Evolutionary conservation across 2,797 vertebrate genomes (phyloP).

Genomic region (Danio tinwini): DNA sequence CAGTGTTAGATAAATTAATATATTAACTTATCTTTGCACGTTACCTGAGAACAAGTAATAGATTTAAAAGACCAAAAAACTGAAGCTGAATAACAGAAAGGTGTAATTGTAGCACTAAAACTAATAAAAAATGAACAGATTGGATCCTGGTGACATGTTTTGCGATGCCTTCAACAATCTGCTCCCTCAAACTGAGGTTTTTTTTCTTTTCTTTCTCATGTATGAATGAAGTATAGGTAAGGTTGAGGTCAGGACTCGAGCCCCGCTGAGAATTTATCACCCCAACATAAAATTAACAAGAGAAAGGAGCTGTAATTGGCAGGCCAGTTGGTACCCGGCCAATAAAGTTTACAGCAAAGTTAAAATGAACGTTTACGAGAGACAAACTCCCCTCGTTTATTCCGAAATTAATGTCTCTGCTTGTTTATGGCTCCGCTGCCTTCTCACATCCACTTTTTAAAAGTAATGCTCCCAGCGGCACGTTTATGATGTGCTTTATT

Average conservation of each 20-base stretch:
- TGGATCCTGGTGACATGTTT: neutral
- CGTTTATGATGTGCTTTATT: constrained; percentile 57
- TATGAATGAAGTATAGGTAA: constrained; percentile 47
- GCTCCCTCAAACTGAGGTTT: neutral
- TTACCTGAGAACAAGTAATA: too few relatives aligned
- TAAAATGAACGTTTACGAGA: constrained; percentile 71
- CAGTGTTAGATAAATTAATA: too few relatives aligned
- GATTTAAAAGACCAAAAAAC: too few relatives aligned
- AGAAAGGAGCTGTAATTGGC: constrained; percentile 74
- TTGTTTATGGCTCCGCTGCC: constrained; percentile 50
- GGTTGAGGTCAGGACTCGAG: constrained; percentile 54
- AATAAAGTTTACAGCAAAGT: constrained; percentile 84
- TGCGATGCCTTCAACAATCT: neutral
- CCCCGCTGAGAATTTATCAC: constrained; percentile 83
- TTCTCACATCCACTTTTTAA: constrained; percentile 53
- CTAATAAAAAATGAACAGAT: neutral
- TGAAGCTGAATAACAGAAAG: too few relatives aligned
- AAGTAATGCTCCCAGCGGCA: constrained; percentile 49
- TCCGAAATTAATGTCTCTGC: constrained; percentile 62
- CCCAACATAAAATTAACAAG: constrained; percentile 88
- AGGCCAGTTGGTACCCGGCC: constrained; percentile 80
- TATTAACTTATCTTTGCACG: too few relatives aligned
- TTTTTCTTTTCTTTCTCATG: constrained; percentile 2
- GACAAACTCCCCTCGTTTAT: constrained; percentile 65
- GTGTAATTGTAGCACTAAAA: neutral